Evolutionary conservation across 2,888 invertebrate genomes (phyloP), one percentile per base, ranked within the genome.

Genomic region (Netelia inedita): DNA sequence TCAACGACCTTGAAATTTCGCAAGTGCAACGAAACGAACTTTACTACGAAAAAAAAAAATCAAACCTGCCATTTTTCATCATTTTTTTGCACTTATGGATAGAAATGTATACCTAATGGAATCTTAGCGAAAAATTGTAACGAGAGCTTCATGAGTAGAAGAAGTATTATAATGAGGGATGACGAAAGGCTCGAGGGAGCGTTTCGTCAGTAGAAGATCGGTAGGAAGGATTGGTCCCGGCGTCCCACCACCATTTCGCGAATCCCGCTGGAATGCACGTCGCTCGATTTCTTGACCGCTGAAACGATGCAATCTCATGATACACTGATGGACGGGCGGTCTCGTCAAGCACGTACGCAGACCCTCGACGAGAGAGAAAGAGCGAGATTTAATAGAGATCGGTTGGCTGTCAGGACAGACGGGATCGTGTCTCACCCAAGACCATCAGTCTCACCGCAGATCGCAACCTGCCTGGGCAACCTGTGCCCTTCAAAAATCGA

Each of bases 381-480:
- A 71, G 74, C 68, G 71, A 78, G 71, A 78, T 79, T 82, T 90
- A 91, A 90, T 89, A 91, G 90, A 91, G 89, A 88, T 89, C 89
- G 90, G 91, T 88, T 88, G 79, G 81, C 71, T 82, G 86, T 88
- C 88, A 89, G 89, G 86, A 88, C 88, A 87, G 88, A 87, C 89
- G 88, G 89, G 88, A 91, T 91, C 89, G 87, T 88, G 88, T 88
- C 83, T 87, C 87, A 85, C 85, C 43, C 55, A 55, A 88, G 86
- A 83, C 88, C 88, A 88, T 85, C 92, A 92, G 91, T 92, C 92
- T 91, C 88, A 89, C 87, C 88, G 90, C 88, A 89, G 91, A 90
- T 89, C 89, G 89, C 91, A 90, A 88, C 88, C 91, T 89, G 90
- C 88, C 90, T 91, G 89, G 90, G 88, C 87, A 89, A 87, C 86